A percentile compares a stretch with the other conserved stretches of the same genome.
These are phyloP conservation scores for Eleginops maclovinus DNA, from an alignment of 2,113 vertebrate species.

Conservation along the genomic window DNA sequence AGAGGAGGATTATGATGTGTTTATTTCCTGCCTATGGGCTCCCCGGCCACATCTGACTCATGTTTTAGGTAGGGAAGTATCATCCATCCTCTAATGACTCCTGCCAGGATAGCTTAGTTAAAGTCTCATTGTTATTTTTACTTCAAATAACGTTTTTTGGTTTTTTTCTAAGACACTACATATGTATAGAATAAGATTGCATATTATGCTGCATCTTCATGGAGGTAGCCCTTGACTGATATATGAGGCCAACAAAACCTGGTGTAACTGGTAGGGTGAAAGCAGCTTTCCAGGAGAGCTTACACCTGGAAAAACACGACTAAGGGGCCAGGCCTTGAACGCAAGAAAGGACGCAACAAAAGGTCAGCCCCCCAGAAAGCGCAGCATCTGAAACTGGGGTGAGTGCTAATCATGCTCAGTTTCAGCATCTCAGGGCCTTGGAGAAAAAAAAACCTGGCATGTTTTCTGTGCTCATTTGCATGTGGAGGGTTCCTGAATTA, in stretches of 20 bases:
- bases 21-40: conserved; percentile 66
- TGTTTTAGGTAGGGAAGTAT: conserved; percentile 57
- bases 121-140: conserved; percentile 42
- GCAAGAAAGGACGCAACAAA: conserved; percentile 34
- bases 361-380: conserved; percentile 44
- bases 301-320: conserved; percentile 64
- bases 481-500: conserved; percentile 66
- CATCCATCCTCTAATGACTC: conserved; percentile 58
- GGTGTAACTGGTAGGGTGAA: conserved; percentile 1
- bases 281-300: conserved; percentile 23
- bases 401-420: conserved; percentile 57
- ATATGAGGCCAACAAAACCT: neutral
- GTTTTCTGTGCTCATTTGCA: conserved; percentile 66
- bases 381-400: conserved; percentile 40
- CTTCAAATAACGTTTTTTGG: conserved; percentile 37
- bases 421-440: conserved; percentile 43
- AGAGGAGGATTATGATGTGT: conserved; percentile 67
- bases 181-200: conserved; percentile 8
- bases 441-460: conserved; percentile 39
- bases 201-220: conserved; percentile 7
- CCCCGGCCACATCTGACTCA: conserved; percentile 63
- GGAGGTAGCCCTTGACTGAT: neutral
- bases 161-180: neutral
- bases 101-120: conserved; percentile 42
- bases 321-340: conserved; percentile 15